Conservation (phyloP, 2,888 invertebrate genomes). For the Torymus tubicola region DNA sequence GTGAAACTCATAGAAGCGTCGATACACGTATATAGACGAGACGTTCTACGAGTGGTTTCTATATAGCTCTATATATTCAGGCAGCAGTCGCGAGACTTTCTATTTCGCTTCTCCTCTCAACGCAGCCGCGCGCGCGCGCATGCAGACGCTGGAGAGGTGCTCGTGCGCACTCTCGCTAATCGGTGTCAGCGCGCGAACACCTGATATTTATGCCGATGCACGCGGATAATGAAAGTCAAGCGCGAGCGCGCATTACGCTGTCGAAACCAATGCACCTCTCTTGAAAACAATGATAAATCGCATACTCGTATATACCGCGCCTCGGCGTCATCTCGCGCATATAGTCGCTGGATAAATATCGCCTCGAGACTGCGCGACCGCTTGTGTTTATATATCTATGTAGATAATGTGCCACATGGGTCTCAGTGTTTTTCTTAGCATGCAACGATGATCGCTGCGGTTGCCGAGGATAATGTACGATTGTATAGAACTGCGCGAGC, state of each 20-base stretch:
- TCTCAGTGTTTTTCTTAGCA: neutral
- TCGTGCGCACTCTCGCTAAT: slow-evolving; percentile 29
- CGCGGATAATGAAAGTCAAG: slow-evolving; percentile 47
- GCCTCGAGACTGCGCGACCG: neutral
- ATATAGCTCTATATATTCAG: slow-evolving; percentile 20
- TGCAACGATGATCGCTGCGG: neutral
- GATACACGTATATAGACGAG: neutral
- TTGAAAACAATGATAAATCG: slow-evolving; percentile 51
- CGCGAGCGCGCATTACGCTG: neutral
- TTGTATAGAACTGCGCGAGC: slow-evolving; percentile 15
- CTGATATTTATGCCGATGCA: slow-evolving; percentile 45
- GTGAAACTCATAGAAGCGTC: no score
- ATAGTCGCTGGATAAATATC: neutral
- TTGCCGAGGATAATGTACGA: neutral
- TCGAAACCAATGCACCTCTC: slow-evolving; percentile 14
- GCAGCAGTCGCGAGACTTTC: slow-evolving; percentile 43
- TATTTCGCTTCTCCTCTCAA: slow-evolving; percentile 49
- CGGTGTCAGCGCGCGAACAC: neutral
- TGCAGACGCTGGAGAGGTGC: neutral
- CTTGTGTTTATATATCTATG: no score
- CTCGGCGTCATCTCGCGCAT: neutral
- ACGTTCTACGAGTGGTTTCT: slow-evolving; percentile 5
- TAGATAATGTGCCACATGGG: neutral
- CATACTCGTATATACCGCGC: neutral
- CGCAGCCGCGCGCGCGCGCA: no score